These are phyloP conservation scores for Pantherophis vulpinus DNA, from an alignment of 2,797 vertebrate genomes.

Conservation along the genomic window DNA sequence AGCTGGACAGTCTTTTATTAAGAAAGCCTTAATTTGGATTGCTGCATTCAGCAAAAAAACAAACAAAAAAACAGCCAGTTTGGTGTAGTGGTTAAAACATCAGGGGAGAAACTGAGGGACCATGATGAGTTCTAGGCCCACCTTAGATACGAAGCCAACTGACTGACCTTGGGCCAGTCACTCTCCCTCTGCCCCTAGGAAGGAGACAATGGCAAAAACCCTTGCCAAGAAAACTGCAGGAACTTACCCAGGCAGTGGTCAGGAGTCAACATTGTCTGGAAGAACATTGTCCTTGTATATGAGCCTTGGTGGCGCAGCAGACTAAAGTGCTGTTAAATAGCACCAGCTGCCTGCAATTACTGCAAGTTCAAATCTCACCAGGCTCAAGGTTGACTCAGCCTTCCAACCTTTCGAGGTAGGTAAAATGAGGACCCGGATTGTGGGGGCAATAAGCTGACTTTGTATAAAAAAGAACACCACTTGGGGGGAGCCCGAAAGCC, in stretches of 20 bases:
- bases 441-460: too few species aligned
- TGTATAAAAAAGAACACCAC: too few species aligned
- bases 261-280: neutral
- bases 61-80: neutral
- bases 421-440: too few species aligned
- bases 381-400: too few species aligned
- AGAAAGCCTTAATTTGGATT: neutral
- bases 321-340: too few species aligned
- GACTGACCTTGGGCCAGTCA: neutral
- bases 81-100: neutral
- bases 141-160: neutral
- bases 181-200: neutral
- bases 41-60: neutral
- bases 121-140: neutral
- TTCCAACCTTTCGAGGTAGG: too few species aligned
- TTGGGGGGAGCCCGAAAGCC: too few species aligned
- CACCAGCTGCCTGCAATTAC: too few species aligned
- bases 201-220: neutral
- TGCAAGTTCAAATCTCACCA: too few species aligned
- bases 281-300: neutral
- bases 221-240: neutral
- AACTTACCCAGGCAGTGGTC: neutral
- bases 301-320: too few species aligned
- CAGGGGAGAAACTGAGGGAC: neutral
- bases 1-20: neutral